Percentiles rank a stretch among this genome's conserved stretches.
Evolutionary conservation across 2,797 vertebrate species (phyloP).

Genomic region (Vespertilio murinus): DNA sequence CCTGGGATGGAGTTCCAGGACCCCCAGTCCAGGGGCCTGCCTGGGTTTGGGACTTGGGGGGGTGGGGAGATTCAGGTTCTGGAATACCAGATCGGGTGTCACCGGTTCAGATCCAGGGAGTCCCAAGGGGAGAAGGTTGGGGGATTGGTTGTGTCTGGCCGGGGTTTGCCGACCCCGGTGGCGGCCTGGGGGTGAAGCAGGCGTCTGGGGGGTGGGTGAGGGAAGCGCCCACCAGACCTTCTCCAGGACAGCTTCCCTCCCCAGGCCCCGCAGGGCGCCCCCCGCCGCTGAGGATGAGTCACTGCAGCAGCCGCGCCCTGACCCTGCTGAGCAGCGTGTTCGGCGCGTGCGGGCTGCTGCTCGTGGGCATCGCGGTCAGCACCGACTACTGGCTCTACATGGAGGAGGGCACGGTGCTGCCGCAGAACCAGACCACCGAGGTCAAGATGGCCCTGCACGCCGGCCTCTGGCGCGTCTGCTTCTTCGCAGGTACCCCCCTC

Average conservation of each 20-base stretch:
- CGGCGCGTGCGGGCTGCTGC: constrained; percentile 92
- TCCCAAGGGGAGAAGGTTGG: neutral
- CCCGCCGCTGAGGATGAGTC: constrained; percentile 88
- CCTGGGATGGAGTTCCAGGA: no score
- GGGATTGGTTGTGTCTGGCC: neutral
- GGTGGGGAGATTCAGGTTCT: no score
- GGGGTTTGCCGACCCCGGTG: neutral
- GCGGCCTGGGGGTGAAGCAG: neutral
- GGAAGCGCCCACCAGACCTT: neutral
- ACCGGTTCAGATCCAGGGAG: neutral
- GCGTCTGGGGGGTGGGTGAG: rapidly evolving
- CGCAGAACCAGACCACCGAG: constrained; percentile 94
- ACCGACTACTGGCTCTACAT: constrained; percentile 97
- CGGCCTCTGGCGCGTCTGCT: constrained; percentile 95
- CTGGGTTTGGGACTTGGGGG: no score
- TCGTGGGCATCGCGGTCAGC: constrained; percentile 95
- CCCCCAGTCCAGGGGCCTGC: no score
- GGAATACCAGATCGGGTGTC: no score
- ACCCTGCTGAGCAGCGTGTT: constrained; percentile 96
- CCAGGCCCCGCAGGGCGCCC: constrained; percentile 78
- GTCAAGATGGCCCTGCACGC: constrained; percentile 96
- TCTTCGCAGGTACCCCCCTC: constrained; percentile 89
- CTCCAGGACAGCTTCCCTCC: neutral
- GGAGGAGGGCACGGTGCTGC: constrained; percentile 95
- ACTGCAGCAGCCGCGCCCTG: constrained; percentile 94